Percentiles rank a stretch among this genome's conserved stretches.
Conservation (phyloP, 2,113 vertebrate genomes). For the Cyanistes caeruleus region DNA sequence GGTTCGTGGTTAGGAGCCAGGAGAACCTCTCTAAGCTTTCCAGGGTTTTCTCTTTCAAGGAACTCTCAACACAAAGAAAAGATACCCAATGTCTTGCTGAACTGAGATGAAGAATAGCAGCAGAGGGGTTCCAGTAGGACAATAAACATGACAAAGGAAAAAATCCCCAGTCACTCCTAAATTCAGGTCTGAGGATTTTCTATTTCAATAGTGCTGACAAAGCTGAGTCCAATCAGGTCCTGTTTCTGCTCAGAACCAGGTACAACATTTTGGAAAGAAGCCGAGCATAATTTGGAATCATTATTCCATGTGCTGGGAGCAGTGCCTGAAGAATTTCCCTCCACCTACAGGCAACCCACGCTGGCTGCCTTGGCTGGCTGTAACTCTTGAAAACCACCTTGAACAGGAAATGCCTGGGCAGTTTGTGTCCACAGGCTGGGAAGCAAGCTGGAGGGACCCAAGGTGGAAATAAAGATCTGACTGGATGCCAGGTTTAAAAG, state of each 20-base stretch:
- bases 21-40: not conserved
- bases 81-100: not conserved
- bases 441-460: conserved; percentile 55
- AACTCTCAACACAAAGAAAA: not conserved
- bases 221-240: conserved; percentile 1
- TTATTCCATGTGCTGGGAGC: conserved; percentile 64
- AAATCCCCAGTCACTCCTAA: not conserved
- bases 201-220: not conserved
- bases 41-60: not conserved
- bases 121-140: not conserved
- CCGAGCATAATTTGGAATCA: conserved; percentile 37
- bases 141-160: not conserved
- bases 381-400: conserved; percentile 64
- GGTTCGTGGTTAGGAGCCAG: not conserved
- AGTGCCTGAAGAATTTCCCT: conserved; percentile 72
- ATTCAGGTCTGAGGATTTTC: not conserved
- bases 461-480: conserved; percentile 67
- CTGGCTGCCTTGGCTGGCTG: conserved; percentile 62
- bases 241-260: conserved; percentile 50
- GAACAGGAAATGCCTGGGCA: conserved; percentile 75
- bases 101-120: not conserved
- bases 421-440: conserved; percentile 65
- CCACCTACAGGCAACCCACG: conserved; percentile 71
- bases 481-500: conserved; percentile 51
- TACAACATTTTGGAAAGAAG: conserved; percentile 49